These are phyloP conservation scores for Dendropsophus ebraccatus DNA, from an alignment of 2,113 vertebrate genomes.

Conservation along the genomic window DNA sequence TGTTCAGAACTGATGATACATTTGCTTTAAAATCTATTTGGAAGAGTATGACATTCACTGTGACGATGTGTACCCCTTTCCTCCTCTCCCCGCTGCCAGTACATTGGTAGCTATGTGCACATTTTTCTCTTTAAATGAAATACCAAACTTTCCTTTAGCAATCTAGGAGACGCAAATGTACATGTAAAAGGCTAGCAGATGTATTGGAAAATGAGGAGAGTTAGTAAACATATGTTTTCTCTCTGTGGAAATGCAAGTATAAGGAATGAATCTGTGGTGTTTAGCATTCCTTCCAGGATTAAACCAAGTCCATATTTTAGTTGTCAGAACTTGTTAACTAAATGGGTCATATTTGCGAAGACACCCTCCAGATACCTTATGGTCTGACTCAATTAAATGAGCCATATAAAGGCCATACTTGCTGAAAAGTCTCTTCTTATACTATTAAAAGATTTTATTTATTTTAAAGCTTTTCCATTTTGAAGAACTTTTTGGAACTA, in stretches of 20 bases:
- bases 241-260: slow-evolving; percentile 18
- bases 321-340: slow-evolving; percentile 54
- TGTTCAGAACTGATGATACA: no score
- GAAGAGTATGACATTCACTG: not conserved
- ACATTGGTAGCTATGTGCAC: not conserved
- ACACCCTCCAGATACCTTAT: slow-evolving; percentile 45
- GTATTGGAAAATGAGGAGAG: slow-evolving; percentile 38
- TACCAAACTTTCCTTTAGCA: slow-evolving; percentile 3
- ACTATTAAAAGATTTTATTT: not conserved
- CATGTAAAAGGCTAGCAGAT: slow-evolving; percentile 24
- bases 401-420: slow-evolving; percentile 42
- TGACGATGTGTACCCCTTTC: not conserved
- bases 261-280: slow-evolving; percentile 25
- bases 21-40: no score
- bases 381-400: slow-evolving; percentile 39
- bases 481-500: not conserved
- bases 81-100: not conserved
- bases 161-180: slow-evolving; percentile 20
- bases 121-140: slow-evolving; percentile 4
- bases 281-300: slow-evolving; percentile 40
- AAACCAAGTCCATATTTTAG: slow-evolving; percentile 33
- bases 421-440: slow-evolving; percentile 1
- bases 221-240: slow-evolving; percentile 44
- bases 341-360: slow-evolving; percentile 34
- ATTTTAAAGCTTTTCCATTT: not conserved